Base-by-base conservation (phyloP, 1,140 invertebrate genomes). In the Hycleus phaleratus region DNA sequence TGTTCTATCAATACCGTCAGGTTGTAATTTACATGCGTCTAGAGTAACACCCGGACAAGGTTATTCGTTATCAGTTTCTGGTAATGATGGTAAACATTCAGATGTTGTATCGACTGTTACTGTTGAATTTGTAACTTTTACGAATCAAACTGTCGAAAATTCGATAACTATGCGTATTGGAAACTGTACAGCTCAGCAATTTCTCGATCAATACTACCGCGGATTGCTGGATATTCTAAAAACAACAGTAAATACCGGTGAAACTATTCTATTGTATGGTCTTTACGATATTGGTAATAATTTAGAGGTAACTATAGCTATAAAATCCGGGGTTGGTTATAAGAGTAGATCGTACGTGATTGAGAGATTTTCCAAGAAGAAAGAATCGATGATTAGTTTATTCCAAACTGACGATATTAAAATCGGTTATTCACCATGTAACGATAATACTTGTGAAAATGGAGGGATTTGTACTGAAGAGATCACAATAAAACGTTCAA, bases 61-160 rank as follows among this genome's bases (percentile, higher is more conserved):
- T 4, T 85, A 87, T 67, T 85, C 86, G 0, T 78, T 95, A 59
- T 87, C 82, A 48, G 82, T 96, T 0, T 84, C 84, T 4, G 93
- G 91, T 2, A 93, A 91, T 71, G 95, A 98, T 75, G 93, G 94
- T 2, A 83, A 83, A 58, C 91, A 95, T 69, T 77, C 80, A 7
- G 85, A 92, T 73, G 93, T 95, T 0, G 75, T 84, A 12, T 95
- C 92, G 4, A 88, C 85, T 24, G 84, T 95, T 1, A 86, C 84
- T 3, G 81, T 96, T 0, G 85, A 91, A 70, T 92, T 94, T 66
- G 75, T 87, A 38, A 78, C 79, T 10, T 91, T 94, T 68, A 82
- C 85, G 59, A 94, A 95, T 69, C 69, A 72, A 7, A 94, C 91
- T 0, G 78, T 97, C 7, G 84, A 88, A 46, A 88, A 94, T 70